phyloP scores from a whole-genome alignment of 92 coral and sea anemone genomes.

The Plumapathes pennacea region DNA sequence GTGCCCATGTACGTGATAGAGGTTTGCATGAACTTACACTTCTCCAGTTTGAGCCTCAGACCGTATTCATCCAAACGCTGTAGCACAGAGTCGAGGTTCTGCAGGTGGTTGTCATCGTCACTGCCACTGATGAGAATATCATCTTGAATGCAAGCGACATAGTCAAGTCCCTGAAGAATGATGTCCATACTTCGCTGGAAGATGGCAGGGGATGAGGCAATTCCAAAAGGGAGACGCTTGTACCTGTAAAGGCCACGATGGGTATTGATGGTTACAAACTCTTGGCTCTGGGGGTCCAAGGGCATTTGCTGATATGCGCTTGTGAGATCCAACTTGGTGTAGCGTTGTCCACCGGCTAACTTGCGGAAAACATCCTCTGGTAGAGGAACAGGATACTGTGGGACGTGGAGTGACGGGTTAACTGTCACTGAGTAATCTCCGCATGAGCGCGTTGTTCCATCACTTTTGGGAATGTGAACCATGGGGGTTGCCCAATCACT shows the following conservation, averaged over 20 bases:
- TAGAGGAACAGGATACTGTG: conserved; percentile 41
- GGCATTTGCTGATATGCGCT: conserved; percentile 63
- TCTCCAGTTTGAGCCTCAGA: conserved; percentile 40
- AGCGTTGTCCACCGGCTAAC: conserved; percentile 38
- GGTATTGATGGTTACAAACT: conserved; percentile 53
- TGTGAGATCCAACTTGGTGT: conserved; percentile 52
- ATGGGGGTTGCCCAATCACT: conserved; percentile 64
- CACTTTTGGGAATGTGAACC: conserved; percentile 51
- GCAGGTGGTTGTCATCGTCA: conserved; percentile 43
- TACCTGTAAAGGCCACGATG: conserved; percentile 41
- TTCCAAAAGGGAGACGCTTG: conserved; percentile 51
- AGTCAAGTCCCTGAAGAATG: conserved; percentile 49
- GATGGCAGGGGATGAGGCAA: conserved; percentile 48
- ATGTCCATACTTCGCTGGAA: conserved; percentile 51
- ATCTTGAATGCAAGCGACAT: conserved; percentile 59
- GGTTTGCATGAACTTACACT: conserved; percentile 57
- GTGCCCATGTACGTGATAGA: conserved; percentile 55
- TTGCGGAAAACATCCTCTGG: conserved; percentile 57
- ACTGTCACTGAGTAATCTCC: conserved; percentile 49
- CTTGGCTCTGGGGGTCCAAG: conserved; percentile 28
- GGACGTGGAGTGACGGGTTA: conserved; percentile 40
- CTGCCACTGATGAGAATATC: conserved; percentile 56
- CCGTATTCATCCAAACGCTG: conserved; percentile 39
- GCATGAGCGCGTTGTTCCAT: conserved; percentile 37
- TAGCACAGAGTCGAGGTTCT: conserved; percentile 25